Evolutionary conservation across 37 sponge, comb jelly and placozoan genomes (phyloP).

Genomic region (Cladorhizidae sp.): DNA sequence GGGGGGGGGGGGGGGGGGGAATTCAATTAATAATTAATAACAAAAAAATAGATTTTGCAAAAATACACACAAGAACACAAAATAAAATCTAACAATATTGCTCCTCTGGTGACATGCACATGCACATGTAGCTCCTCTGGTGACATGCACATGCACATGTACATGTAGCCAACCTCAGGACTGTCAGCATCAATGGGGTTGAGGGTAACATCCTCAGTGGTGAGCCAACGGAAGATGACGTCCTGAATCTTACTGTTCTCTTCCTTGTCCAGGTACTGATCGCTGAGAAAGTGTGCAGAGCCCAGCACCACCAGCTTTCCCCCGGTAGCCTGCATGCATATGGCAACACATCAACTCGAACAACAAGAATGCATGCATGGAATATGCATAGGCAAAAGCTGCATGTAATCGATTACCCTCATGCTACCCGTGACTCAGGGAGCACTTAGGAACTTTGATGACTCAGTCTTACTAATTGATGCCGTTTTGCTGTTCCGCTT

Average conservation of each 20-base stretch:
- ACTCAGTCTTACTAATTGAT: too few relatives aligned
- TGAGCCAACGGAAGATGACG: slow-evolving; percentile 83
- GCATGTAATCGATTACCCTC: too few relatives aligned
- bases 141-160: too few relatives aligned
- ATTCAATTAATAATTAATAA: too few relatives aligned
- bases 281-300: slow-evolving; percentile 90
- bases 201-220: slow-evolving; percentile 80
- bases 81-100: neutral
- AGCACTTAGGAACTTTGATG: too few relatives aligned
- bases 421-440: too few relatives aligned
- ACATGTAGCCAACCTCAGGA: slow-evolving; percentile 73
- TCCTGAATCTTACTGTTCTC: slow-evolving; percentile 89
- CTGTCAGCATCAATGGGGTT: slow-evolving; percentile 96
- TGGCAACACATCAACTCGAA: too few relatives aligned
- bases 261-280: slow-evolving; percentile 92
- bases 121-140: neutral
- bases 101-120: neutral
- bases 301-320: slow-evolving; percentile 95
- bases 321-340: slow-evolving; percentile 23
- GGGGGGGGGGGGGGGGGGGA: too few relatives aligned
- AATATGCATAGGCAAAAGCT: too few relatives aligned
- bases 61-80: neutral
- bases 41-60: neutral
- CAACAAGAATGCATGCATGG: too few relatives aligned
- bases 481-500: too few relatives aligned